Evolutionary conservation across 2,888 invertebrate species (phyloP).

Genomic region (Sminthurinus aureus): DNA sequence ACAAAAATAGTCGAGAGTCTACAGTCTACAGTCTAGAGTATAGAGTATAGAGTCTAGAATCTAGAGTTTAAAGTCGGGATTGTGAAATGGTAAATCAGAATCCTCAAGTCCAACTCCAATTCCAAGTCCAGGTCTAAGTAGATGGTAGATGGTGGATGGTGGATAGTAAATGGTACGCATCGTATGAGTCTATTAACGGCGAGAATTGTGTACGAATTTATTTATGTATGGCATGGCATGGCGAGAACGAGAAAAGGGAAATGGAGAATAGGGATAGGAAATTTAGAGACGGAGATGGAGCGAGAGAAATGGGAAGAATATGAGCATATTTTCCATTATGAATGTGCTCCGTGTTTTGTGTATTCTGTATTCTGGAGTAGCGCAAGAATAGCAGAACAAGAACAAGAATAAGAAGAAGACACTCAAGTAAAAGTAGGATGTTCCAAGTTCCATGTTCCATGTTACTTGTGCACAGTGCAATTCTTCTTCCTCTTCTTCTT

Average conservation of each 20-base stretch:
- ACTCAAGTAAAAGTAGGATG: background rate
- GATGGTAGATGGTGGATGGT: background rate
- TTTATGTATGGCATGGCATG: conserved; percentile 8
- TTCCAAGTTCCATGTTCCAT: background rate
- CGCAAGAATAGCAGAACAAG: background rate
- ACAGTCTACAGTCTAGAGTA: background rate
- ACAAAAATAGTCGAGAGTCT: background rate
- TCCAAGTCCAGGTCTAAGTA: background rate
- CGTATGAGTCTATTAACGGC: conserved; percentile 18
- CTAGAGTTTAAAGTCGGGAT: background rate
- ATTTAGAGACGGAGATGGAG: background rate
- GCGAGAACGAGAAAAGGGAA: background rate
- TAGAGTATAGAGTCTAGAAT: background rate
- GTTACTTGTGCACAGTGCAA: background rate
- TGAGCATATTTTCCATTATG: background rate
- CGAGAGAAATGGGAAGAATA: background rate
- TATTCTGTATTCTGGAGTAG: background rate
- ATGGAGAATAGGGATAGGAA: background rate
- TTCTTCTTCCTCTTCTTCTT: background rate
- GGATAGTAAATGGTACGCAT: background rate
- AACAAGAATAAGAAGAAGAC: too few relatives aligned
- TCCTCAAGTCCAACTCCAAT: too few relatives aligned
- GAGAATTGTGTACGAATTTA: conserved; percentile 13
- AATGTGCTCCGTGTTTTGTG: background rate
- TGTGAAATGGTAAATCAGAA: background rate